These are phyloP conservation scores for Pelusios castaneus DNA, from an alignment of 2,113 vertebrate species.

Conservation along the genomic window DNA sequence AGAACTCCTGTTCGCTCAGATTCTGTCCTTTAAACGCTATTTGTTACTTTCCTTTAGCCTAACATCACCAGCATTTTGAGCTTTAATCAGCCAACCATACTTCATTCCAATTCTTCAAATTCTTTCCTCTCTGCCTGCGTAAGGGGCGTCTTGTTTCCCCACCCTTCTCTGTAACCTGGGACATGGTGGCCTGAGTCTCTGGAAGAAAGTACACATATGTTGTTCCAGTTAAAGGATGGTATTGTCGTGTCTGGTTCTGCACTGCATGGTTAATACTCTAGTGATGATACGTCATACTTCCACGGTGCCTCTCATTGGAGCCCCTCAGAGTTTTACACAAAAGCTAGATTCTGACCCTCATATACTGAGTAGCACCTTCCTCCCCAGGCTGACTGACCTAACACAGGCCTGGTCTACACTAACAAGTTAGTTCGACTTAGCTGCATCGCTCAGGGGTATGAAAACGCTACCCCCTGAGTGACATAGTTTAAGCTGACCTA, in stretches of 20 bases:
- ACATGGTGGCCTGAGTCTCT: not conserved
- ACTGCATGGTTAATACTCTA: not conserved
- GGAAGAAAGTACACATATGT: not conserved
- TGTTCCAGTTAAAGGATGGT: not conserved
- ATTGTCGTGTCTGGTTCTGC: not conserved
- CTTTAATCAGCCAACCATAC: slow-evolving; percentile 10
- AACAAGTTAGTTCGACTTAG: not conserved
- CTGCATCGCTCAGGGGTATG: not conserved
- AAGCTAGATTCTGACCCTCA: not conserved
- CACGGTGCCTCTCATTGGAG: not conserved
- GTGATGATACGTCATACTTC: not conserved
- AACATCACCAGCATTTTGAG: not conserved
- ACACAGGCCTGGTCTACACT: not conserved
- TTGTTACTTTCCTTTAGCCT: slow-evolving; percentile 22
- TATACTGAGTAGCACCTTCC: not conserved
- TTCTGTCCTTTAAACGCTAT: slow-evolving; percentile 25
- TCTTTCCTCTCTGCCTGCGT: slow-evolving; percentile 43
- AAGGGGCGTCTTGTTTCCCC: not conserved
- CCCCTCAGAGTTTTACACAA: not conserved
- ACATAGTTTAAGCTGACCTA: not conserved
- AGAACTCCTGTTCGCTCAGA: slow-evolving; percentile 37
- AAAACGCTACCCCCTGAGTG: not conserved
- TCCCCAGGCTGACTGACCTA: not conserved
- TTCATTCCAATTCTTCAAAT: slow-evolving; percentile 11
- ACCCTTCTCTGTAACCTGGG: not conserved